Conservation (phyloP, 1,140 invertebrate species). For the Polypedilum pembai region DNA sequence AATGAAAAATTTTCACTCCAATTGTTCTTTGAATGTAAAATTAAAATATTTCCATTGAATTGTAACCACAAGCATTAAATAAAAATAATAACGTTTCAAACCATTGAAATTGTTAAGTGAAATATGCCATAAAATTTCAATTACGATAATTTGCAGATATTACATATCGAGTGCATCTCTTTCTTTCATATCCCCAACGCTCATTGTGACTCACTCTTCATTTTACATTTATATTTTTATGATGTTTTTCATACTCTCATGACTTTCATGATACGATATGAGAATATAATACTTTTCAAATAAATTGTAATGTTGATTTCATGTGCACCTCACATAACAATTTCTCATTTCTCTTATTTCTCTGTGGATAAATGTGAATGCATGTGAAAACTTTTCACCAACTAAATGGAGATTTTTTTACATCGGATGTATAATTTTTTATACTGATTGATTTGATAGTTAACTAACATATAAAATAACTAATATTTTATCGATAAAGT, state of each 20-base stretch:
- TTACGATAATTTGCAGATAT: slow-evolving; percentile 13
- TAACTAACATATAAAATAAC: no score
- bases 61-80: background rate
- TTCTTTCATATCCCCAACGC: background rate
- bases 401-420: no score
- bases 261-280: background rate
- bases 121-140: slow-evolving; percentile 19
- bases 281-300: background rate
- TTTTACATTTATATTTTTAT: background rate
- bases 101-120: slow-evolving; percentile 2
- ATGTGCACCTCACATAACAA: background rate
- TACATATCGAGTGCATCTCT: slow-evolving; percentile 16
- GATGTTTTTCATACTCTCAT: background rate
- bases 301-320: slow-evolving; percentile 7
- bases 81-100: background rate
- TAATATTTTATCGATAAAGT: no score
- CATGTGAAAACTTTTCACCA: no score
- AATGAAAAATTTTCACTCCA: background rate
- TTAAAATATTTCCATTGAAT: background rate
- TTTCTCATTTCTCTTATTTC: no score
- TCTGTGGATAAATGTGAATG: no score
- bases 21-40: background rate
- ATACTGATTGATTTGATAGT: no score
- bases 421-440: no score
- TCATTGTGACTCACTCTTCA: background rate